Base-by-base conservation (phyloP, 2,797 vertebrate genomes). In the Lerista edwardsae region DNA sequence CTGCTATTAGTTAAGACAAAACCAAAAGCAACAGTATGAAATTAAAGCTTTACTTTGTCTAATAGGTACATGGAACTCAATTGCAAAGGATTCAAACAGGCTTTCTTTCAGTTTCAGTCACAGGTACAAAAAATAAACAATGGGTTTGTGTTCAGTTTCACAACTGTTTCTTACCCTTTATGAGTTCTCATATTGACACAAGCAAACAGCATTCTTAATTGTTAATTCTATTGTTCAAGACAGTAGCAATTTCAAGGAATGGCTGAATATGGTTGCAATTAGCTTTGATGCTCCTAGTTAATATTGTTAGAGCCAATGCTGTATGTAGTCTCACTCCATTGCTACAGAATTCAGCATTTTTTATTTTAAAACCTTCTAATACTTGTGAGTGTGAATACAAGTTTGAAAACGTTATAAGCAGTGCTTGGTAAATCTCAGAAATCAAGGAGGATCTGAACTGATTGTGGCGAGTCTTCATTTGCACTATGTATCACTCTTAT, bases 61-160 rank as follows among this genome's bases (percentile, higher is more conserved):
- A 36, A 78, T 77, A 62, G 21, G 31, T 15, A 47, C n/a, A 74
- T 15, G 7, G 36, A 73, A 11, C 14, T 68, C 57, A 68, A 44
- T 59, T 75, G 6, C 62, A 62, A 25, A 39, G 44, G 27, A 34
- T 77, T 78, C 23, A 72, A 74, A 19, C 17, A 47, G 23, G 31
- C 25, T 81, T 69, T 69, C 65, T 83, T 79, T 39, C 76, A 39
- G 19, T 83, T 87, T 79, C 74, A 36, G n/a, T 75, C 69, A 61
- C 31, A 31, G 75, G 41, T 44, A 29, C 39, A 51, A 39, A 83
- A 27, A 36, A 64, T 69, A 79, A 44, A 74, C 69, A 86, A 86
- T 44, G 64, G 25, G 55, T 61, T 75, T 25, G 27, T 79, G 44
- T 85, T 81, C 74, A 71, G 27, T 62, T 75, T 71, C 51, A 4